Evolutionary conservation across 2,888 invertebrate species (phyloP).

Genomic region (Cyclophora punctaria): DNA sequence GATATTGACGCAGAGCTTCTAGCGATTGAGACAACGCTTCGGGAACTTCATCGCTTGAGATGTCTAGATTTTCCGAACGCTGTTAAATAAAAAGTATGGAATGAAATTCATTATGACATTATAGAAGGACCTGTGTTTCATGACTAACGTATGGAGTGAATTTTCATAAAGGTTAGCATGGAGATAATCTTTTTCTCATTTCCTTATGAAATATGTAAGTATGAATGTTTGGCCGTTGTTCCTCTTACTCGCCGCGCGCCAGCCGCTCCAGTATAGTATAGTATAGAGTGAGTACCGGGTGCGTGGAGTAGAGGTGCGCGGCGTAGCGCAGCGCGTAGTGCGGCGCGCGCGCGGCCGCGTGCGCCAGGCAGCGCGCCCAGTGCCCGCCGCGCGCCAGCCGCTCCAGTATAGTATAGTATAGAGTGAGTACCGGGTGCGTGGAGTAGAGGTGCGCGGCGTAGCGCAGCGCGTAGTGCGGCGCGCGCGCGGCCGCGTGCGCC

Average conservation of each 20-base stretch:
- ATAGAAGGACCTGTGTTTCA: no score
- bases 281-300: conserved; percentile 32
- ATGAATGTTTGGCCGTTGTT: no score
- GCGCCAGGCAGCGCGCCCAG: conserved; percentile 64
- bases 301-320: conserved; percentile 54
- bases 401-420: conserved; percentile 29
- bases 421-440: conserved; percentile 40
- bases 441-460: conserved; percentile 59
- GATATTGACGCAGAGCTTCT: conserved; percentile 54
- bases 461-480: conserved; percentile 59
- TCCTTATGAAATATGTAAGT: no score
- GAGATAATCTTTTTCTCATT: no score
- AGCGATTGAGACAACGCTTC: conserved; percentile 52
- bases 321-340: conserved; percentile 61
- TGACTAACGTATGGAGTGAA: no score
- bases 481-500: conserved; percentile 50
- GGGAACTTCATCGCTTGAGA: conserved; percentile 55
- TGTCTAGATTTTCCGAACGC: conserved; percentile 58
- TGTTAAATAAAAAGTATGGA: conserved; percentile 22
- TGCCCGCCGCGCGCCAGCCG: conserved; percentile 60
- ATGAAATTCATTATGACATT: no score
- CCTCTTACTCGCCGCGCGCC: no score
- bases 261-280: no score
- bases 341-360: conserved; percentile 49
- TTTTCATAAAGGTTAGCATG: no score